Evolutionary conservation across 64 coral and sea anemone genomes (phyloP), one percentile per base, ranked within the genome.

Genomic region (Pocillopora verrucosa): DNA sequence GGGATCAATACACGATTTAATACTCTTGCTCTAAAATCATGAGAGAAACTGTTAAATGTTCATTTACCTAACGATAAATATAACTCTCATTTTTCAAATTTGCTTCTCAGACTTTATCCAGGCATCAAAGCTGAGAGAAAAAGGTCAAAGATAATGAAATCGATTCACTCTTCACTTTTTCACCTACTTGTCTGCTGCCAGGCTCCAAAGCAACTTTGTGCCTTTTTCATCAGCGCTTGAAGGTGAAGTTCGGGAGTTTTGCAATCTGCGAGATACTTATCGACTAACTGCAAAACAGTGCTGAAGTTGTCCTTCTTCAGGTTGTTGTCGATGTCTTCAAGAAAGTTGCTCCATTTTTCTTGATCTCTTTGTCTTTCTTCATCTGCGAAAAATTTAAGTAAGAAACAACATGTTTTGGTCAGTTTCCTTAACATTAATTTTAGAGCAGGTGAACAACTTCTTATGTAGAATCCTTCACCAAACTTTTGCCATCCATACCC

Each of bases 211-310:
- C 34, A 64, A 61, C 24, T 36, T 13, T 63, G 34, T 51, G 61
- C 80, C 13, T 22, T 83, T 41, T 83, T 67, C 80, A 83, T 83
- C 11, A 79, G 76, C 1, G 76, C 76, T 59, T 60, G 56, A 60
- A 79, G 76, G 25, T 19, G 20, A 14, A 79, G 26, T 19, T 25
- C 76, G 3, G 56, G 56, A 25, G 76, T 59, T 58, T 79, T 59
- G 37, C 76, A 79, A 25, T 59, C 76, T 22, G 51, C 10, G 9
- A n/a, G 1, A 59, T 26, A 79, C 59, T 79, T 79, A 56, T 79
- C 76, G 59, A 79, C 76, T 19, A 79, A 22, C 76, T 79, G 56
- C 20, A 60, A 10, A 14, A 56, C 76, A 59, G 20, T 14, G 59
- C 10, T 24, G 76, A 59, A 59, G 76, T 79, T 79, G 24, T 59